A percentile compares a stretch with the other conserved stretches of the same genome.
phyloP scores from a whole-genome alignment of 2,113 vertebrate genomes.

The Phyllostomus discolor region DNA sequence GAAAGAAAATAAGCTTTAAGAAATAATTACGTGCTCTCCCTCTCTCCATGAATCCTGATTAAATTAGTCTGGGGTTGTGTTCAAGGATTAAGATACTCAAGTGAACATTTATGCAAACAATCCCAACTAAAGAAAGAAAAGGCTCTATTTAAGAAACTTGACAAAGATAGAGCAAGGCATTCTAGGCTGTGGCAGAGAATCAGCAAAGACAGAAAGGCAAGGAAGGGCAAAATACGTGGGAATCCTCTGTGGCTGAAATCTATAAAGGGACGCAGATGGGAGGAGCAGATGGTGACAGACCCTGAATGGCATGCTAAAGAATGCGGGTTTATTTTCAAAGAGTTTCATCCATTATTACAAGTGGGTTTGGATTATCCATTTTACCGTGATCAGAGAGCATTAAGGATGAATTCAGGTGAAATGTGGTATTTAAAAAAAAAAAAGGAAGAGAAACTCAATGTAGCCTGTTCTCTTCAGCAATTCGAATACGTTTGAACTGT shows the following conservation, averaged over 20 bases:
- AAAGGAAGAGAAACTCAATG: background rate
- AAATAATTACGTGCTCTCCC: background rate
- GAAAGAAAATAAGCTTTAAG: background rate
- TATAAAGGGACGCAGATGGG: background rate
- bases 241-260: background rate
- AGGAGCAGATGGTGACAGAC: background rate
- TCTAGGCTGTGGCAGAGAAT: background rate
- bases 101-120: background rate
- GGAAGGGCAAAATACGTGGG: background rate
- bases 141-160: background rate
- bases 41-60: background rate
- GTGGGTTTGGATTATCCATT: background rate
- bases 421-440: background rate
- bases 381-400: background rate
- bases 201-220: background rate
- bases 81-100: background rate
- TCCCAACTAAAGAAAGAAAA: background rate
- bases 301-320: background rate
- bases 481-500: background rate
- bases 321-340: background rate
- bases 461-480: background rate
- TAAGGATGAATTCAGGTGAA: background rate
- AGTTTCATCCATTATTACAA: background rate
- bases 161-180: background rate
- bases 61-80: background rate